Base-by-base conservation (phyloP, 2,797 vertebrate genomes). In the Megaceryle alcyon region DNA sequence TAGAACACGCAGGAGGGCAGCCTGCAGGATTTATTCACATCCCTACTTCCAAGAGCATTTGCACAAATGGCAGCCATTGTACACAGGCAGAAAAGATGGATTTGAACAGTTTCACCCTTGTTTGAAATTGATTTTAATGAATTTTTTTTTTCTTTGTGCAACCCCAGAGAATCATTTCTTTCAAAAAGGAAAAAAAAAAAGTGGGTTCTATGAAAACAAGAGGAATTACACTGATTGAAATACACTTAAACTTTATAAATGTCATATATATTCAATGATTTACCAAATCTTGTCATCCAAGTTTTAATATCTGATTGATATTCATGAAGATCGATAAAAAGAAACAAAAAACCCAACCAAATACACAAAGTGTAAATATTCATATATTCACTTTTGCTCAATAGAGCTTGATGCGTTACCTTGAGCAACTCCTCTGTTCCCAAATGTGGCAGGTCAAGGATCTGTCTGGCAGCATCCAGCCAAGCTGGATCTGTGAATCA, bases 1-100 rank as follows among this genome's bases (percentile, higher is more conserved):
- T 6, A 0, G 66, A 9, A 28, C 0, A 14, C 2, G 0, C 20
- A 2, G 0, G 0, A 26, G 46, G 46, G 43, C 39, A 20, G 29
- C 6, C 29, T 2, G 31, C 46, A 6, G 53, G n/a, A 25, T 3
- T 35, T 17, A 3, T 21, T 57, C 16, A 17, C 11, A 9, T 5
- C 39, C 9, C 10, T 12, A 0, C 19, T 64, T 15, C 48, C 44
- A 68, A 68, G 31, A 28, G 60, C 12, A 17, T 22, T 69, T 43
- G n/a, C 43, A 65, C 51, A 28, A 75, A 37, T 0, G 7, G 71
- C 54, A 84, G 35, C 22, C 43, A 5, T 5, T 5, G 0, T 2
- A 31, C 0, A 0, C 33, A 43, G 20, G 51, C 53, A 65, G 26
- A 43, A 72, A 51, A 80, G 15, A 54, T 1, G 48, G 10, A 57